phyloP scores from a whole-genome alignment of 2,113 vertebrate genomes.

The Leptobrachium ailaonicum region DNA sequence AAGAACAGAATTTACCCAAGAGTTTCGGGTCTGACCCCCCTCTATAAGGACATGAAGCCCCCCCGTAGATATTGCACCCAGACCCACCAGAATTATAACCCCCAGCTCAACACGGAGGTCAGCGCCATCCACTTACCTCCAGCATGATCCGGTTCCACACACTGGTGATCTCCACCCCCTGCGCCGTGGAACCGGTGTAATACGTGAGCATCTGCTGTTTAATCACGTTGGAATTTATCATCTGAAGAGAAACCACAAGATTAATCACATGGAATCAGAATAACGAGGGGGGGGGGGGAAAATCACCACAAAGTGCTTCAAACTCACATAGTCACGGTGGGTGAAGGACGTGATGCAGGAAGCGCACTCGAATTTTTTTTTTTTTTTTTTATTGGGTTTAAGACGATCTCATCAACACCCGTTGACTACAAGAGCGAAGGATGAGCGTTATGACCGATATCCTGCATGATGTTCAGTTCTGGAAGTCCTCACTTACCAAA shows the following conservation, averaged over 20 bases:
- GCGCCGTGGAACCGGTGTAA: slow-evolving; percentile 51
- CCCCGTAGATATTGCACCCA: too few relatives aligned
- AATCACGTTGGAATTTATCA: slow-evolving; percentile 70
- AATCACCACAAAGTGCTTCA: background rate
- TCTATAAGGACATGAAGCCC: too few relatives aligned
- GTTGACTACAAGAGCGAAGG: slow-evolving; percentile 63
- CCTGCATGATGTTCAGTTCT: too few relatives aligned
- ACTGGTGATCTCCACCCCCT: slow-evolving; percentile 63
- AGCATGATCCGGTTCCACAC: slow-evolving; percentile 75
- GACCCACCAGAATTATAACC: too few relatives aligned
- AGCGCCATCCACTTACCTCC: slow-evolving; percentile 58
- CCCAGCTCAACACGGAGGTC: too few relatives aligned
- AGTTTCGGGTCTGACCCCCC: too few relatives aligned
- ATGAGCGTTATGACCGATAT: too few relatives aligned
- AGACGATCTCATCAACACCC: slow-evolving; percentile 71
- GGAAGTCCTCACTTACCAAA: too few relatives aligned
- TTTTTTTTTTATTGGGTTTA: too few relatives aligned
- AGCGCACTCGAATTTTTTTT: slow-evolving; percentile 76
- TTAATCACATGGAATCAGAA: background rate
- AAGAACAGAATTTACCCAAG: too few relatives aligned
- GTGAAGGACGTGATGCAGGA: slow-evolving; percentile 75
- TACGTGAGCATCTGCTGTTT: slow-evolving; percentile 74
- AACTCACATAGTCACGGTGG: slow-evolving; percentile 75
- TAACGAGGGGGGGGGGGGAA: background rate
- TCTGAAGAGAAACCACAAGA: slow-evolving; percentile 53